Percentiles rank a stretch among this genome's conserved stretches.
These are phyloP conservation scores for Parnassius smintheus DNA, from an alignment of 2,888 invertebrate genomes.

Conservation along the genomic window DNA sequence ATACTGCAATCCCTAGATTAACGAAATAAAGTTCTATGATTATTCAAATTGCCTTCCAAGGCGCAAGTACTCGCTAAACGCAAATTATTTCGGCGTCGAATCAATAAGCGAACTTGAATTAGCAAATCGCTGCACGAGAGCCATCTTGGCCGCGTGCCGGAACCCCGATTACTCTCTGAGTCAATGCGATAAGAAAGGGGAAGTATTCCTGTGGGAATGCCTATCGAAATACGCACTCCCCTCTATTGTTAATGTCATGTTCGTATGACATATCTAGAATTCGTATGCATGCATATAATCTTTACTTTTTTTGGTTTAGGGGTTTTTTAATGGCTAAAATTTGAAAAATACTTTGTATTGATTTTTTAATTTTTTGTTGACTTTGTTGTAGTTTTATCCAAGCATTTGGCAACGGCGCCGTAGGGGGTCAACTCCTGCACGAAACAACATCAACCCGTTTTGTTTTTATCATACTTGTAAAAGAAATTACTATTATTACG, in stretches of 20 bases:
- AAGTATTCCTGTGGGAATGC: neutral
- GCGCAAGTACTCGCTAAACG: neutral
- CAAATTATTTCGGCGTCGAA: constrained; percentile 1
- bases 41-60: neutral
- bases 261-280: no score
- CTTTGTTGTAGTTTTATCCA: no score
- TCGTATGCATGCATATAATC: no score
- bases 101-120: neutral
- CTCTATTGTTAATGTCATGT: neutral
- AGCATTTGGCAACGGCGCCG: no score
- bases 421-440: no score
- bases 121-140: constrained; percentile 9
- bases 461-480: no score
- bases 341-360: no score
- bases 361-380: no score
- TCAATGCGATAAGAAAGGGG: constrained; percentile 3
- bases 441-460: no score
- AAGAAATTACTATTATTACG: no score
- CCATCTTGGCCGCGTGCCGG: constrained; percentile 6
- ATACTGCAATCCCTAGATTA: neutral
- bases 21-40: neutral
- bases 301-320: no score
- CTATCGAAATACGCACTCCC: neutral
- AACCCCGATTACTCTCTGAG: neutral
- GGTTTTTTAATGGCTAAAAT: no score